Evolutionary conservation across 2,113 vertebrate genomes (phyloP).

Genomic region (Phyllostomus hastatus): DNA sequence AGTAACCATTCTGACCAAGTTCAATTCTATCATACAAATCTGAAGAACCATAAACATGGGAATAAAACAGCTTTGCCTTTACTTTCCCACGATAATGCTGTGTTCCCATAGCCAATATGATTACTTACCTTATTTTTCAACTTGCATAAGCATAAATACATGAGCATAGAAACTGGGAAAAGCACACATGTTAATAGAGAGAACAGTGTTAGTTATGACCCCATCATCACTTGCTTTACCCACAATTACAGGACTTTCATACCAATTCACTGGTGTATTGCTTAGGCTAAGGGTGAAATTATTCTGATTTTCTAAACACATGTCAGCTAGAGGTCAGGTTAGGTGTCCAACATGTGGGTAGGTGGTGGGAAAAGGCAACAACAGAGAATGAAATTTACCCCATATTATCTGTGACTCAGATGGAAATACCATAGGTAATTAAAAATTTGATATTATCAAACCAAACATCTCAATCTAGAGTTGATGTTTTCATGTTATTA

Average conservation of each 20-base stretch:
- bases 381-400: not conserved
- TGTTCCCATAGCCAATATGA: not conserved
- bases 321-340: not conserved
- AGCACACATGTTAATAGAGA: not conserved
- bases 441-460: not conserved
- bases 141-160: not conserved
- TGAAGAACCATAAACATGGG: not conserved
- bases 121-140: conserved; percentile 28
- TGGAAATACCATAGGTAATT: not conserved
- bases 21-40: not conserved
- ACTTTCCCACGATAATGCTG: not conserved
- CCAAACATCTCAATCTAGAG: not conserved
- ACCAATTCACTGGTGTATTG: not conserved
- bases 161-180: not conserved
- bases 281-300: not conserved
- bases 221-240: not conserved
- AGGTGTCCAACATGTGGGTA: not conserved
- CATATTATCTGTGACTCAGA: not conserved
- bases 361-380: not conserved
- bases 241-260: not conserved
- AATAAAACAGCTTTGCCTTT: not conserved
- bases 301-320: conserved; percentile 37
- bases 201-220: not conserved
- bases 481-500: not conserved
- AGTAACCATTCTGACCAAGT: not conserved